A percentile compares a stretch with the other conserved stretches of the same genome.
phyloP scores from a whole-genome alignment of 2,113 vertebrate genomes.

The Eurypyga helias region DNA sequence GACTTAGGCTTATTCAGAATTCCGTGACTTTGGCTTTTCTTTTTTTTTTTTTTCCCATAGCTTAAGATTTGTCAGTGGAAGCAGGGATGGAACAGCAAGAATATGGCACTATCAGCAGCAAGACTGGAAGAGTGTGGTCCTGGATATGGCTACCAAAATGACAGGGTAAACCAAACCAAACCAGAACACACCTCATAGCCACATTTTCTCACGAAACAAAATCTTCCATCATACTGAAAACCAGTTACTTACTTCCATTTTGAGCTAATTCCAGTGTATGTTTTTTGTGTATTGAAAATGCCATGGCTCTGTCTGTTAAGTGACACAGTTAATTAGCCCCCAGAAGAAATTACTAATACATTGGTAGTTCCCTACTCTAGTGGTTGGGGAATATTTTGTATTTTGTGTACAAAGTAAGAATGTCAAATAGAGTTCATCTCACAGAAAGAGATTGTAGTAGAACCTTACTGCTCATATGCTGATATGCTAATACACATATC shows the following conservation, averaged over 20 bases:
- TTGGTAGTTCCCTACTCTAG: background rate
- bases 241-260: background rate
- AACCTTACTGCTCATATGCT: background rate
- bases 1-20: background rate
- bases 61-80: constrained; percentile 95
- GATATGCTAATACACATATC: background rate
- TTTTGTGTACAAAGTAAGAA: background rate
- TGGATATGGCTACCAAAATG: constrained; percentile 92
- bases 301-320: rapidly evolving
- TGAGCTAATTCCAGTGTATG: background rate
- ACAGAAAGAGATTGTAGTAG: background rate
- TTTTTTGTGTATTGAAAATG: background rate
- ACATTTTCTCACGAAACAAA: background rate
- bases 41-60: constrained; percentile 60
- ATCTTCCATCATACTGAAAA: background rate
- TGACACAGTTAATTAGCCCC: background rate
- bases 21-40: background rate
- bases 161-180: constrained; percentile 83
- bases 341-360: background rate
- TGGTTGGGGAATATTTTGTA: background rate
- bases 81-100: constrained; percentile 93
- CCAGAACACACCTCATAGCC: background rate
- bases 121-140: constrained; percentile 90
- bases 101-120: constrained; percentile 97
- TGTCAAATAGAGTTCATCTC: background rate